Evolutionary conservation across 2,888 invertebrate species (phyloP), one percentile per base, ranked within the genome.

Genomic region (Yponomeuta cagnagella): DNA sequence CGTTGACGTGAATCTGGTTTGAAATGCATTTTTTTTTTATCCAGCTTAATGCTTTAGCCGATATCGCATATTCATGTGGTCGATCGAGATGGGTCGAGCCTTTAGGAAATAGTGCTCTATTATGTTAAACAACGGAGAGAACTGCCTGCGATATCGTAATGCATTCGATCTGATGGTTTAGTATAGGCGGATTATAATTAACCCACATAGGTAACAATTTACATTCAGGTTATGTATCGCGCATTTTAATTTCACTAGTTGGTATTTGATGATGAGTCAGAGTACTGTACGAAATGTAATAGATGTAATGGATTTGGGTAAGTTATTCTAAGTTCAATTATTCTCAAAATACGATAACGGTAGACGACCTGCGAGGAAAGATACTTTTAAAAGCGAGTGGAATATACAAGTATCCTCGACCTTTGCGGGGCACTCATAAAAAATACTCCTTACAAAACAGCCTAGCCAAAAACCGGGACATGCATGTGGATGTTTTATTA

Each of bases 161-260:
- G 52, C 12, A 58, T 15, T 58, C 52, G 12, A 58, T 58, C 52
- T 58, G 52, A 3, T 58, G 52, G 15, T 58, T 71, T 31, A n/a
- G 10, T n/a, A 23, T 65, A 66, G 67, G 66, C 30, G 67, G 76
- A 75, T 74, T 79, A 73, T 73, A 77, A 76, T 78, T 76, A 77
- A 77, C 76, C 77, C 73, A 78, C 75, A 78, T 78, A 76, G 73
- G 72, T 77, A 76, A 81, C 82, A 83, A 80, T 58, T 58, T 58
- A 58, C 52, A 58, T 15, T 2, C 12, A 58, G 52, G 15, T 15
- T 12, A 15, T 3, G 52, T 15, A 58, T 58, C 4, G 15, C 8
- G 52, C 12, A 58, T 5, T 58, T 58, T 58, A 43, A 58, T 58
- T 15, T 58, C 52, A 58, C 52, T 15, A 58, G 52, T 10, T 12